phyloP scores from a whole-genome alignment of 1,140 invertebrate species.

The Parasteatoda tepidariorum region DNA sequence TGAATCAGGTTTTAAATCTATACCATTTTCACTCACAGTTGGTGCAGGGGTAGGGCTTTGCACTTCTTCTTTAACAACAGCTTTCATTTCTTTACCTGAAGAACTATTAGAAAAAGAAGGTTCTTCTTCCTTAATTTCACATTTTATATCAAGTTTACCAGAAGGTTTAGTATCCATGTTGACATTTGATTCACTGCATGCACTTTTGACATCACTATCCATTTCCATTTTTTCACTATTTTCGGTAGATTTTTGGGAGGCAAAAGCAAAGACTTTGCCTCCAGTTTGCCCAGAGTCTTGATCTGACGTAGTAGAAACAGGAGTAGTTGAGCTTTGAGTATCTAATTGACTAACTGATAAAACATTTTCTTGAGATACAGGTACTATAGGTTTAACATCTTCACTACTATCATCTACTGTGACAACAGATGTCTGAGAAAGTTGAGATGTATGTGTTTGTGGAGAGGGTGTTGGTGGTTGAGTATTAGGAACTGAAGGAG shows the following conservation, averaged over 20 bases:
- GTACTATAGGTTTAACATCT: slow-evolving; percentile 37
- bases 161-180: slow-evolving; percentile 35
- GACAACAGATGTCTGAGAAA: slow-evolving; percentile 30
- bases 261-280: slow-evolving; percentile 53
- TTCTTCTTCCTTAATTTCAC: slow-evolving; percentile 72
- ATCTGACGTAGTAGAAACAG: slow-evolving; percentile 41
- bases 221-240: slow-evolving; percentile 56
- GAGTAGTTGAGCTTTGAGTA: slow-evolving; percentile 26
- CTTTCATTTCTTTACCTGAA: slow-evolving; percentile 59
- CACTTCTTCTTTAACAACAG: slow-evolving; percentile 74
- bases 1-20: slow-evolving; percentile 47
- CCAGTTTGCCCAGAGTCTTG: slow-evolving; percentile 40
- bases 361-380: slow-evolving; percentile 39
- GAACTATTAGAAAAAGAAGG: neutral
- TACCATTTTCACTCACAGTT: slow-evolving; percentile 3
- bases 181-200: slow-evolving; percentile 15
- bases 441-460: slow-evolving; percentile 38
- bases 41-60: slow-evolving; percentile 70
- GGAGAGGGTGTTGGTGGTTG: slow-evolving; percentile 44
- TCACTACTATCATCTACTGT: slow-evolving; percentile 56
- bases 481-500: slow-evolving; percentile 59
- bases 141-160: neutral
- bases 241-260: slow-evolving; percentile 46
- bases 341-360: slow-evolving; percentile 42
- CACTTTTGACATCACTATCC: slow-evolving; percentile 15